These are phyloP conservation scores for Rallus crepitans DNA, from an alignment of 2,797 vertebrate genomes.

Conservation along the genomic window DNA sequence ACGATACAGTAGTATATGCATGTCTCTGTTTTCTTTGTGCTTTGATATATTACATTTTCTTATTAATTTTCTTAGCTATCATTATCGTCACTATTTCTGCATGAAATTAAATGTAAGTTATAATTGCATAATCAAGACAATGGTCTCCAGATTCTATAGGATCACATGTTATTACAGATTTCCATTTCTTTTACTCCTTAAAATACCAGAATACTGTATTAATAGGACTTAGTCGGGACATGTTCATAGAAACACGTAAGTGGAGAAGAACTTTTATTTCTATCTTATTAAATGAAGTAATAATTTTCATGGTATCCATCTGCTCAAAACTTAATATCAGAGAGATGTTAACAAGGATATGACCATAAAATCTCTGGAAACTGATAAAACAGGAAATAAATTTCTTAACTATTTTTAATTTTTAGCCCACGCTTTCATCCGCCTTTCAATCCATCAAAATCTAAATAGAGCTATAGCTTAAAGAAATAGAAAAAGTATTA, in stretches of 20 bases:
- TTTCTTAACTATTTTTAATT: slow-evolving; percentile 44
- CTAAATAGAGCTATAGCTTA: slow-evolving; percentile 10
- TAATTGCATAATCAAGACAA: neutral
- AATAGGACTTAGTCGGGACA: neutral
- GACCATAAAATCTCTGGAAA: slow-evolving; percentile 41
- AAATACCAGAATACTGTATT: neutral
- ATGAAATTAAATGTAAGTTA: neutral
- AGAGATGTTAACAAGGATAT: slow-evolving; percentile 7
- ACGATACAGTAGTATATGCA: neutral
- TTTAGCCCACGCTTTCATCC: slow-evolving; percentile 9
- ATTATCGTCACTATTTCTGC: neutral
- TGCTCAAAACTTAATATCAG: slow-evolving; percentile 51
- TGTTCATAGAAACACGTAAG: neutral
- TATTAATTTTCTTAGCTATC: neutral
- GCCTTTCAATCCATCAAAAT: slow-evolving; percentile 24
- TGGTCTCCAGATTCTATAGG: neutral
- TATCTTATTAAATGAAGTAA: slow-evolving; percentile 50
- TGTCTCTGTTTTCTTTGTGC: neutral
- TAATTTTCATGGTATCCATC: slow-evolving; percentile 55
- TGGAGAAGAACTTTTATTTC: slow-evolving; percentile 36
- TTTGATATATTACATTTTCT: neutral
- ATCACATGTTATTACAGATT: neutral
- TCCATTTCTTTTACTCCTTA: neutral
- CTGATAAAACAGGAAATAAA: slow-evolving; percentile 51
- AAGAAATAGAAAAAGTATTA: slow-evolving; percentile 49